Evolutionary conservation across 2,797 vertebrate genomes (phyloP), one percentile per base, ranked within the genome.

Genomic region (Borostomias antarcticus): DNA sequence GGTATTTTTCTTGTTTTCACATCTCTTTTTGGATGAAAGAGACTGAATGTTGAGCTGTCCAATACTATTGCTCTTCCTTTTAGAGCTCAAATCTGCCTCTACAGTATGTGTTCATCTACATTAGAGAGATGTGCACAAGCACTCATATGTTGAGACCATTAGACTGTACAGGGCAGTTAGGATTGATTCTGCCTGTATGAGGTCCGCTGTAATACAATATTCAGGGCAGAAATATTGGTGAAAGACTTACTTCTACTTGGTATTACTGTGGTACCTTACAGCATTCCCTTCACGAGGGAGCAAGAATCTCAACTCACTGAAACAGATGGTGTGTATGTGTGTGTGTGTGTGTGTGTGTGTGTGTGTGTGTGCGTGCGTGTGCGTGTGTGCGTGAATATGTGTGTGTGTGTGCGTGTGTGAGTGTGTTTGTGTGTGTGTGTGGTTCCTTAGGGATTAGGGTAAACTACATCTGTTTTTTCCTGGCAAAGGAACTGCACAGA

Each of bases 311-410:
- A n/a, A n/a, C n/a, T n/a, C n/a, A 9, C 32, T 4, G 9, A 4
- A 35, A n/a, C n/a, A n/a, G n/a, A n/a, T n/a, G n/a, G n/a, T n/a
- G n/a, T n/a, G n/a, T 58, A 25, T 47, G 26, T 35, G 17, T 35
- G 25, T 45, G 23, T 23, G 56, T 35, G 28, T 59, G 29, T 50
- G 54, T 26, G 21, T 50, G 19, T 59, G 43, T 59, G 62, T 59
- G 45, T 19, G 45, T 52, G 30, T n/a, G 40, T 52, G 21, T 37
- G 53, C 54, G n/a, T 43, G 19, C 54, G 15, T 50, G 8, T 23
- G n/a, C 0, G 47, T 21, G 47, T 21, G 15, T 10, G 6, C 17
- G 17, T n/a, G 19, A 25, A 21, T 58, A 25, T 47, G 26, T 35
- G 17, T 35, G 25, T 45, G 23, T 23, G 56, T 35, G 28, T 59